Evolutionary conservation across 1,140 invertebrate genomes (phyloP), one percentile per base, ranked within the genome.

Genomic region (Zaprionus kolodkinae): DNA sequence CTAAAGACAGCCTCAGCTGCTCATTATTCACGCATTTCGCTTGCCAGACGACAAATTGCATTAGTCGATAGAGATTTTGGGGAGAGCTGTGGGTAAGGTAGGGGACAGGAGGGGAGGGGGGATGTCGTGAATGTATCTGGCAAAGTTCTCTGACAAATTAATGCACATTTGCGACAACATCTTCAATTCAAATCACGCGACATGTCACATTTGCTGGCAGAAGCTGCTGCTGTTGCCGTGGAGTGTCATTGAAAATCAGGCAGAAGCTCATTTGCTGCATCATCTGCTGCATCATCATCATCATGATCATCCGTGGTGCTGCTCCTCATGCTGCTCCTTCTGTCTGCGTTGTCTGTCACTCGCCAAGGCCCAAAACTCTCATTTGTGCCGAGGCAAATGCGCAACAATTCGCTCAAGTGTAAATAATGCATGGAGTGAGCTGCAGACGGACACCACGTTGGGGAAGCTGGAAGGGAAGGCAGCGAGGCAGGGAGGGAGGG

Each of bases 361-460:
- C 43, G 35, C 17, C 67, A 57, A 59, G 38, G 75, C 79, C 77
- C 84, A 75, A 70, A 72, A 75, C 62, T 54, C 79, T 83, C 76
- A 87, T 87, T 76, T 81, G 70, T 66, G 36, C 17, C 57, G 33
- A 33, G 62, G 78, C 75, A 91, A 91, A 91, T 91, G 88, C 88
- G 88, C 84, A 89, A 91, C 89, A 91, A 91, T 91, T 82, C 88
- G 70, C 71, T 91, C 78, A 91, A 88, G 88, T 91, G 88, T 91
- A 91, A 91, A 88, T 83, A 89, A 91, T 80, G 76, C 78, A 78
- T 71, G 54, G 54, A 76, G 65, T 62, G 45, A 40, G 57, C 35
- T 68, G 48, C n/a, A 50, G 43, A 50, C 33, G 27, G 13, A 15
- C 27, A 43, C 25, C 13, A 15, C 6, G 27, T 15, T 12, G 45